phyloP scores from a whole-genome alignment of 2,797 vertebrate species.

The Bradypodion ventrale region DNA sequence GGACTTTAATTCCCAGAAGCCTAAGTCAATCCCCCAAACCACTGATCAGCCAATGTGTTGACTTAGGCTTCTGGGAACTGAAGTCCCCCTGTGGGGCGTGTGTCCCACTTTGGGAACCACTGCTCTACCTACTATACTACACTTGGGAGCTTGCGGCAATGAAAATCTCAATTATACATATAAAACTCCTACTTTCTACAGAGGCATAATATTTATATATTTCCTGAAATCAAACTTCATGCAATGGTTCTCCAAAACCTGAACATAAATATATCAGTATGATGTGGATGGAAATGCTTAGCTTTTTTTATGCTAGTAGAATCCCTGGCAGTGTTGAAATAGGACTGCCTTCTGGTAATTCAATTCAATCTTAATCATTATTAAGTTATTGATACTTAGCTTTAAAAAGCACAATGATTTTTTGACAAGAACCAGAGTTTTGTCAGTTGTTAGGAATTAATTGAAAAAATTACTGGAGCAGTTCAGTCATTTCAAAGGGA shows the following conservation, averaged over 20 bases:
- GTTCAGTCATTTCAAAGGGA: constrained; percentile 77
- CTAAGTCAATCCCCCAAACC: no score
- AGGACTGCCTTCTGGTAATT: constrained; percentile 48
- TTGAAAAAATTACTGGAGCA: constrained; percentile 83
- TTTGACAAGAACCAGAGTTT: constrained; percentile 81
- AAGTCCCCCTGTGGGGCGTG: no score
- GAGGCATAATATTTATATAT: neutral
- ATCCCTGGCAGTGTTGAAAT: constrained; percentile 50
- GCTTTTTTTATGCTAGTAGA: constrained; percentile 48
- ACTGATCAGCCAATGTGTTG: no score
- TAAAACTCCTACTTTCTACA: neutral
- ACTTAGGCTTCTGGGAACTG: no score
- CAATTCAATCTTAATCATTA: constrained; percentile 52
- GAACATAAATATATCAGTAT: constrained; percentile 55
- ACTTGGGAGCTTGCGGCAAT: neutral
- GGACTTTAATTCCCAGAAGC: no score
- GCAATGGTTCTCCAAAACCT: constrained; percentile 27
- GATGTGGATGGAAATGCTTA: constrained; percentile 43
- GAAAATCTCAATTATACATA: neutral
- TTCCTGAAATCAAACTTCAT: constrained; percentile 28
- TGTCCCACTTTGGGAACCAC: no score
- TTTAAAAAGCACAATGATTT: constrained; percentile 67
- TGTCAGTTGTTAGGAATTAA: constrained; percentile 86
- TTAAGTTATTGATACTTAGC: constrained; percentile 61
- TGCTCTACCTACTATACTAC: no score